phyloP scores from a whole-genome alignment of 2,113 vertebrate genomes.

The Nycticebus coucang region DNA sequence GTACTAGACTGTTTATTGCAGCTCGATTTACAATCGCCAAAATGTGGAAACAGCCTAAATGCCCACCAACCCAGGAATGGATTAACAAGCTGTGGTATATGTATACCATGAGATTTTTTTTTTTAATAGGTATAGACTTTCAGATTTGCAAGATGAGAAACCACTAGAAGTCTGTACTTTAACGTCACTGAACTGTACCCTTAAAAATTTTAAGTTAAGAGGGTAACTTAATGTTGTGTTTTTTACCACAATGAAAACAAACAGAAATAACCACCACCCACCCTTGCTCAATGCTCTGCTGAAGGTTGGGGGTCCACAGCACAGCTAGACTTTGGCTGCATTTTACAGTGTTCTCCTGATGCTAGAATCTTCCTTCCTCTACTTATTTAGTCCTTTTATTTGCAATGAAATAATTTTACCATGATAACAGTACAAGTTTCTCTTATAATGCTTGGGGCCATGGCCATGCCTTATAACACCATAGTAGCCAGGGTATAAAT shows the following conservation, averaged over 20 bases:
- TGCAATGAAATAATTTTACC: not conserved
- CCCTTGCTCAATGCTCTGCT: not conserved
- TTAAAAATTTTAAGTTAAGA: not conserved
- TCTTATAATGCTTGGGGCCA: not conserved
- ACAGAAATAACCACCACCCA: rapidly evolving
- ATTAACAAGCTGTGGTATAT: too few relatives aligned
- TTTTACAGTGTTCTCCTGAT: not conserved
- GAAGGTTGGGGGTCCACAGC: rapidly evolving
- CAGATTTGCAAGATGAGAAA: not conserved
- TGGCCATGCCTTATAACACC: not conserved
- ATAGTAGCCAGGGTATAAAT: not conserved
- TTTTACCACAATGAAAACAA: not conserved
- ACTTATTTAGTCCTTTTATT: not conserved
- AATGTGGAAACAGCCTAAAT: too few relatives aligned
- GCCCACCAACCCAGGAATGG: too few relatives aligned
- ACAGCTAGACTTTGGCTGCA: not conserved
- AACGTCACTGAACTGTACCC: not conserved
- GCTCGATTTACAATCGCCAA: too few relatives aligned
- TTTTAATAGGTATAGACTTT: not conserved
- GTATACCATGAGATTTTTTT: too few relatives aligned
- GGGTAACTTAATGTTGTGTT: not conserved
- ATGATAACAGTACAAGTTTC: not conserved
- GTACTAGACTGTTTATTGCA: too few relatives aligned
- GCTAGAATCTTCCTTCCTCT: not conserved
- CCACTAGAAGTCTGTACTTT: not conserved